phyloP scores from a whole-genome alignment of 2,113 vertebrate genomes.

The Tonatia bakeri region DNA sequence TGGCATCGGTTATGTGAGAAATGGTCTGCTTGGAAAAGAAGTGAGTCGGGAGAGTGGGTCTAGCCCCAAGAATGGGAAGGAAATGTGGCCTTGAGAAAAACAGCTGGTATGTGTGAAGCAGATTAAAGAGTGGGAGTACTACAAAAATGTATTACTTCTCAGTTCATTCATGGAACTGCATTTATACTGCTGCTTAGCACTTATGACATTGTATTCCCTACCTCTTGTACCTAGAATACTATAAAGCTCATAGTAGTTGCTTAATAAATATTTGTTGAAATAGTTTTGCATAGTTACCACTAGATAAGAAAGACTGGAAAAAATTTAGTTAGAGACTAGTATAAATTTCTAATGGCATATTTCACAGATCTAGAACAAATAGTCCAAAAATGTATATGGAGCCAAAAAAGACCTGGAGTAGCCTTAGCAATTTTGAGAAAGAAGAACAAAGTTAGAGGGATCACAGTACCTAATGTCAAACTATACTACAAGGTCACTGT shows the following conservation, averaged over 20 bases:
- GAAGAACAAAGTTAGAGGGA: too few species aligned
- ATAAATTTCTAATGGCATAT: background rate
- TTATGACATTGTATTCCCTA: background rate
- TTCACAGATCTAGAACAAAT: too few species aligned
- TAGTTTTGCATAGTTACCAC: background rate
- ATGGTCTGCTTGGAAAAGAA: background rate
- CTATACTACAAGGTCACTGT: too few species aligned
- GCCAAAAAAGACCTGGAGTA: too few species aligned
- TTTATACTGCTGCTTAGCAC: background rate
- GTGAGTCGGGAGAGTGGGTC: background rate
- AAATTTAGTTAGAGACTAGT: constrained; percentile 36
- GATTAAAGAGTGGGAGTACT: background rate
- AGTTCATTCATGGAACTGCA: background rate
- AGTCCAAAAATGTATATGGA: too few species aligned
- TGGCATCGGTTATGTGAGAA: background rate
- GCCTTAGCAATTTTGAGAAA: too few species aligned
- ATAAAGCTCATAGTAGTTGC: background rate
- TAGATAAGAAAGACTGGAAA: constrained; percentile 35
- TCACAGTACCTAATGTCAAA: too few species aligned
- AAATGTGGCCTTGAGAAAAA: background rate
- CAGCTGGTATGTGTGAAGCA: background rate
- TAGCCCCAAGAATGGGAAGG: background rate
- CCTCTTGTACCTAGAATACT: background rate
- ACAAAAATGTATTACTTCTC: background rate
- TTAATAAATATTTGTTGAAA: constrained; percentile 26